These are phyloP conservation scores for Platyura marginata DNA, from an alignment of 1,140 invertebrate genomes.

Conservation along the genomic window DNA sequence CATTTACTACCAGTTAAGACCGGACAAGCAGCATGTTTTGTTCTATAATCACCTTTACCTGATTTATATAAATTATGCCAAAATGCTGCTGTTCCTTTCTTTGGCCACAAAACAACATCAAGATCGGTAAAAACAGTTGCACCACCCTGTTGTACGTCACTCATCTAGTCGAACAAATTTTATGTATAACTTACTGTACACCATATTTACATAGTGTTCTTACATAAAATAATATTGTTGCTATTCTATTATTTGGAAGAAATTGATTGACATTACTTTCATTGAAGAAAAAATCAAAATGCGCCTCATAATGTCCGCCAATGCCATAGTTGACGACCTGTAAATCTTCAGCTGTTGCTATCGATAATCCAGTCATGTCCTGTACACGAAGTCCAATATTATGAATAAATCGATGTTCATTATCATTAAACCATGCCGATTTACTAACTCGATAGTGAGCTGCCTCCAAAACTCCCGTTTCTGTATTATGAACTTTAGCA, in stretches of 20 bases:
- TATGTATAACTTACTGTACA: too few relatives aligned
- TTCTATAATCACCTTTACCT: constrained; percentile 84
- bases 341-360: constrained; percentile 81
- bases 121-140: constrained; percentile 87
- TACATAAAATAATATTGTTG: constrained; percentile 82
- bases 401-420: constrained; percentile 58
- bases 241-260: constrained; percentile 72
- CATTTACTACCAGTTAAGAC: constrained; percentile 92
- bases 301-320: constrained; percentile 98
- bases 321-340: constrained; percentile 98
- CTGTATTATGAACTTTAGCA: constrained; percentile 92
- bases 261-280: constrained; percentile 63
- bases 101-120: constrained; percentile 66
- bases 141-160: constrained; percentile 85
- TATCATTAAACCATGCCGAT: constrained; percentile 82
- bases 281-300: constrained; percentile 89
- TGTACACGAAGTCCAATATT: constrained; percentile 54
- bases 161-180: too few relatives aligned
- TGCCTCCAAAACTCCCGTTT: constrained; percentile 81
- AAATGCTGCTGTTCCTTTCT: constrained; percentile 80
- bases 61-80: constrained; percentile 88
- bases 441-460: constrained; percentile 95
- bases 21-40: constrained; percentile 92
- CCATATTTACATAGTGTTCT: too few relatives aligned
- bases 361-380: constrained; percentile 66